Evolutionary conservation across 2,113 vertebrate genomes (phyloP).

Genomic region (Acinonyx jubatus): DNA sequence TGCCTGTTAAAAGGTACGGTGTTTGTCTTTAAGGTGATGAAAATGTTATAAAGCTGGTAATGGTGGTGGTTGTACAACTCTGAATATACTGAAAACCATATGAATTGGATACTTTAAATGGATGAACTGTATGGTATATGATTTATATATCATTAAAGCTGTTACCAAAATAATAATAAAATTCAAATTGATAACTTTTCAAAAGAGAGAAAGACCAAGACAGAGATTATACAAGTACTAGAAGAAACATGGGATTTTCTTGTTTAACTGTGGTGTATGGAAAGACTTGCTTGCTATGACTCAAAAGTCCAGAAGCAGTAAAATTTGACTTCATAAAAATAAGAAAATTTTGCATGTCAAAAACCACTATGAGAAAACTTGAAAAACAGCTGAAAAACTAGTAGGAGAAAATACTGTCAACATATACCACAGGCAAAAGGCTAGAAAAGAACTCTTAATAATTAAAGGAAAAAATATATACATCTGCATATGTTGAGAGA

Average conservation of each 20-base stretch:
- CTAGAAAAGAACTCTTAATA: neutral
- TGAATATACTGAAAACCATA: neutral
- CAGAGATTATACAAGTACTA: neutral
- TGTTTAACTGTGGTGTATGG: neutral
- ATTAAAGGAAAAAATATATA: neutral
- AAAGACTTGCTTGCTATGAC: neutral
- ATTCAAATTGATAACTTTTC: neutral
- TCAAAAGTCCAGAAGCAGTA: neutral
- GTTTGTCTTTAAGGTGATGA: neutral
- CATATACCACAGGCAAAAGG: neutral
- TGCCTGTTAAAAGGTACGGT: neutral
- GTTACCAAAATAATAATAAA: neutral
- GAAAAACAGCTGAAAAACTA: neutral
- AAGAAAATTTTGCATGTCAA: neutral
- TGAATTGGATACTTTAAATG: neutral
- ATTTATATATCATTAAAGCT: neutral
- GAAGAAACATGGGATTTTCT: neutral
- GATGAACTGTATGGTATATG: neutral
- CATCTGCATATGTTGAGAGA: neutral
- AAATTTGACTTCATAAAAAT: neutral
- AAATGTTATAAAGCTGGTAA: neutral
- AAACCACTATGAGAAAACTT: neutral
- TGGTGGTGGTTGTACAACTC: neutral
- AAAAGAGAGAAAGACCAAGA: neutral
- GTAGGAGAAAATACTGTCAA: neutral